phyloP scores from a whole-genome alignment of 2,797 vertebrate species.

The Melanogrammus aeglefinus region DNA sequence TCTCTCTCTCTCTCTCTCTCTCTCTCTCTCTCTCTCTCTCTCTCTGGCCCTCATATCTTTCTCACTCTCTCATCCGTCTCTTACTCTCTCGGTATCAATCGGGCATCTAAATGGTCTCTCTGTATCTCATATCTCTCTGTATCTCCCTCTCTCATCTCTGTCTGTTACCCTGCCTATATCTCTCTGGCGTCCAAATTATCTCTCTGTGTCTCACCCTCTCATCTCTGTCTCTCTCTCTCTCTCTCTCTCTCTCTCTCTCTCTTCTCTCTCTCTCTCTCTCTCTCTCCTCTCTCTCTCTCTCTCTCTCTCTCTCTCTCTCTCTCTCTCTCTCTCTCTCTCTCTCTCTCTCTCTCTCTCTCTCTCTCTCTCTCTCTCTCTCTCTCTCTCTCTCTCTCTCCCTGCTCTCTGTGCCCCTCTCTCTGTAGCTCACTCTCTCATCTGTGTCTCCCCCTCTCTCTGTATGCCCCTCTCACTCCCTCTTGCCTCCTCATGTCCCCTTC shows the following conservation, averaged over 20 bases:
- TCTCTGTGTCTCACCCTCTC: background rate
- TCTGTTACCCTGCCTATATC: background rate
- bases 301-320: background rate
- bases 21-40: background rate
- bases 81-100: background rate
- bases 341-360: background rate
- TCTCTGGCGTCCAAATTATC: background rate
- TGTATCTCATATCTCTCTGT: background rate
- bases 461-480: background rate
- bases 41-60: conserved; percentile 32
- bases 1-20: background rate
- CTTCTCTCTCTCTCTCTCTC: background rate
- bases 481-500: background rate
- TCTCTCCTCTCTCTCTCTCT: background rate
- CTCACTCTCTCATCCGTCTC: background rate
- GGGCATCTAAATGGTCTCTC: too few relatives aligned
- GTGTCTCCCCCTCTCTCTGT: background rate
- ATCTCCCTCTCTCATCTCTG: background rate
- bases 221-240: background rate
- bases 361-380: background rate
- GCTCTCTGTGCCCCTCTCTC: background rate
- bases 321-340: background rate
- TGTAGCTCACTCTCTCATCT: background rate
- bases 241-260: background rate
- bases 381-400: background rate